phyloP scores from a whole-genome alignment of 2,888 invertebrate species.

The Drosophila basisetae region DNA sequence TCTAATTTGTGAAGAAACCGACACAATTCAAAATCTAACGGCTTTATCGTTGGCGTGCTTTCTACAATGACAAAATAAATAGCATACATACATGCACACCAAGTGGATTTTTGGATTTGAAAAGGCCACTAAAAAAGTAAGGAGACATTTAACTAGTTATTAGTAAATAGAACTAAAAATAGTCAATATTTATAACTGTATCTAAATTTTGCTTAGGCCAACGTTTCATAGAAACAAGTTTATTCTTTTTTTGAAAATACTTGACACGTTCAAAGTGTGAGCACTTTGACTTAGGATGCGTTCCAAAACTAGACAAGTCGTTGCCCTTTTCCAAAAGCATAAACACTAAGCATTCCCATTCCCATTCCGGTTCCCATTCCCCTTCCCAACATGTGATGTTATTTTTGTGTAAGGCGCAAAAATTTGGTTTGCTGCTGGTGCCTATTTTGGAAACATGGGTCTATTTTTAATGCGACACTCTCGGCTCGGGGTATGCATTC shows the following conservation, averaged over 20 bases:
- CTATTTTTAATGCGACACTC: slow-evolving; percentile 49
- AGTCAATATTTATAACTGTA: not conserved
- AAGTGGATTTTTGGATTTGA: slow-evolving; percentile 43
- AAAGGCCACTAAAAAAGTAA: slow-evolving; percentile 40
- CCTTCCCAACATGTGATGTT: slow-evolving; percentile 42
- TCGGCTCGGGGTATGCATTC: slow-evolving; percentile 24
- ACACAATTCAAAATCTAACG: slow-evolving; percentile 50
- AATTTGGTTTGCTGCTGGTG: slow-evolving; percentile 35
- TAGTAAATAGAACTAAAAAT: not conserved
- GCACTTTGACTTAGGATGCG: slow-evolving; percentile 32
- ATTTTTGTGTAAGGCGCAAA: slow-evolving; percentile 66
- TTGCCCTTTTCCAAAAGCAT: slow-evolving; percentile 68
- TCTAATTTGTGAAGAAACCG: slow-evolving; percentile 15
- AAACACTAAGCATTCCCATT: slow-evolving; percentile 41
- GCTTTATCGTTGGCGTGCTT: slow-evolving; percentile 13
- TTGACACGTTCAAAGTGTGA: slow-evolving; percentile 19
- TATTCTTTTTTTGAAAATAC: not conserved
- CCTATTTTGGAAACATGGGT: slow-evolving; percentile 51
- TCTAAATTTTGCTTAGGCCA: not conserved
- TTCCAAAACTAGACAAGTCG: slow-evolving; percentile 51
- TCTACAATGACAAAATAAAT: slow-evolving; percentile 9
- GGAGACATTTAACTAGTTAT: not conserved
- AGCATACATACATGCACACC: slow-evolving; percentile 55
- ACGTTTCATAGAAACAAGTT: not conserved
- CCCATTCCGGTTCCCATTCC: slow-evolving; percentile 15